phyloP scores from a whole-genome alignment of 2,797 vertebrate genomes.

The Tenualosa thibaudeaui region DNA sequence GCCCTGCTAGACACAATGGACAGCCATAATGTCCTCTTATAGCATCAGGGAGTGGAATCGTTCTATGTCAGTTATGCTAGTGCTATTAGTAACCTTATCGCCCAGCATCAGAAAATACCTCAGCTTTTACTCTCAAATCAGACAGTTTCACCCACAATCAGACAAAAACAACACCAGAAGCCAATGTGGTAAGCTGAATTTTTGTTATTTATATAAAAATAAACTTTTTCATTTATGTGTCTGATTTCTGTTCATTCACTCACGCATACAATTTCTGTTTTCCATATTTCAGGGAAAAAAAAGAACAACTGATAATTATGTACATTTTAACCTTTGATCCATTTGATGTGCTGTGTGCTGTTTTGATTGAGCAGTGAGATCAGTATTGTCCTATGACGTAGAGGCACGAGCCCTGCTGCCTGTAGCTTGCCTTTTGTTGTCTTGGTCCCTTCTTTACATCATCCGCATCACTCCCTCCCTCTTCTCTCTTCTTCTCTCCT shows the following conservation, averaged over 20 bases:
- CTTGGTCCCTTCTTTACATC: neutral
- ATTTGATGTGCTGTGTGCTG: neutral
- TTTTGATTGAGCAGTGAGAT: neutral
- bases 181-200: neutral
- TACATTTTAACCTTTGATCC: conserved; percentile 4
- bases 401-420: neutral
- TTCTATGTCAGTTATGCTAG: neutral
- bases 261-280: neutral
- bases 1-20: neutral
- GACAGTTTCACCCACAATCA: neutral
- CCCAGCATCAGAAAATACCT: neutral
- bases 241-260: neutral
- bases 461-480: neutral
- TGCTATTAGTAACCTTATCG: neutral
- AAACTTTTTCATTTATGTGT: neutral
- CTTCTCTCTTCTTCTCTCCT: neutral
- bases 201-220: conserved; percentile 19
- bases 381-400: neutral
- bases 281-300: too few relatives aligned
- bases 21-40: neutral
- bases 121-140: neutral
- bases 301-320: neutral
- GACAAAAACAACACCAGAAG: neutral
- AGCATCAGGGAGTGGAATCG: neutral
- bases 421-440: neutral